Evolutionary conservation across 2,797 vertebrate species (phyloP).

Genomic region (Aythya fuligula): DNA sequence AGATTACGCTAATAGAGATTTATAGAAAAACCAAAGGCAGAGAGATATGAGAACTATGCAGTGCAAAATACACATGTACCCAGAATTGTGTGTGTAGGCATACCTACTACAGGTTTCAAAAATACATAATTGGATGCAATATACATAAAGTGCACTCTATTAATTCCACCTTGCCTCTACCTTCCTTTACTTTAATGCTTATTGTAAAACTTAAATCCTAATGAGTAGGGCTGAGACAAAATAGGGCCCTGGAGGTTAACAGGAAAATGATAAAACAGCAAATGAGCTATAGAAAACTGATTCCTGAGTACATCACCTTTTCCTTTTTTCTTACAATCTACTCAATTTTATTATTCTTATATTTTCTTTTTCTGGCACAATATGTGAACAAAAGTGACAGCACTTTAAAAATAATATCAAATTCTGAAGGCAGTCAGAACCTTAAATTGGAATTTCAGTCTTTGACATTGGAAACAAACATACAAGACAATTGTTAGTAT

Average conservation of each 20-base stretch:
- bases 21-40: background rate
- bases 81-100: background rate
- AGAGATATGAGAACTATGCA: background rate
- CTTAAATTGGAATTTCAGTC: constrained; percentile 63
- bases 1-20: background rate
- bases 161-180: background rate
- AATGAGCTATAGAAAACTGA: constrained; percentile 15
- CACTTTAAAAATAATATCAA: constrained; percentile 54
- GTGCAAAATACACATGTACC: background rate
- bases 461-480: constrained; percentile 64
- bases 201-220: constrained; percentile 23
- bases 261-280: constrained; percentile 15
- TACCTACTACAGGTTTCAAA: background rate
- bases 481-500: constrained; percentile 52
- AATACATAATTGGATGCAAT: background rate
- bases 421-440: constrained; percentile 47
- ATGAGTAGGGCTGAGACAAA: constrained; percentile 23
- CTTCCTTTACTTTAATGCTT: background rate
- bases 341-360: background rate
- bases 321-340: background rate
- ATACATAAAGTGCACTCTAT: background rate
- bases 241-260: background rate
- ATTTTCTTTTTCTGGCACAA: constrained; percentile 4
- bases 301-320: background rate
- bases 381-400: constrained; percentile 10